Conservation (phyloP, 2,113 vertebrate genomes). For the Neolamprologus brichardi region DNA sequence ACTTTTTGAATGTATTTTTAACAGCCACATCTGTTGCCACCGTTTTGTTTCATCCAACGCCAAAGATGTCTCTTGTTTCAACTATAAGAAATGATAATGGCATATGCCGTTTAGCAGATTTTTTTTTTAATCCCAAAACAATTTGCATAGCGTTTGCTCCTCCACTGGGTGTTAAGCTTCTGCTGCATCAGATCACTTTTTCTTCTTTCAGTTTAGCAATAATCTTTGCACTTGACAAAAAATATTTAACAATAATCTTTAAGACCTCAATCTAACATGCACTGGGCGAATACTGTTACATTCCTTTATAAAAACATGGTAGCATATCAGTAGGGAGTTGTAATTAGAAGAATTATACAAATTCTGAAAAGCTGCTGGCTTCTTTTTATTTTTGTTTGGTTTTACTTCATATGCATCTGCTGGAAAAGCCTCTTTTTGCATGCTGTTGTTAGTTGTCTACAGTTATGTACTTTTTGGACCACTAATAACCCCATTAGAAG, state of each 20-base stretch:
- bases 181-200: background rate
- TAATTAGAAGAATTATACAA: background rate
- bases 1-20: constrained; percentile 68
- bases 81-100: constrained; percentile 65
- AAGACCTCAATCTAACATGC: background rate
- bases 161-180: constrained; percentile 19
- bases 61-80: constrained; percentile 65
- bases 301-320: background rate
- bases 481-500: background rate
- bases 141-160: constrained; percentile 19
- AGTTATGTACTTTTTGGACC: background rate
- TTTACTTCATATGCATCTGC: background rate
- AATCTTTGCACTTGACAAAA: background rate
- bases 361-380: background rate
- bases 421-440: background rate
- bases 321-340: background rate
- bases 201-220: background rate
- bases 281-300: background rate
- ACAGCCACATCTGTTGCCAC: constrained; percentile 64
- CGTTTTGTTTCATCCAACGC: constrained; percentile 49
- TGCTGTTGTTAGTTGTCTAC: background rate
- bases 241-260: background rate
- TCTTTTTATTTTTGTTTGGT: background rate
- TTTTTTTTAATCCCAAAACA: constrained; percentile 5
- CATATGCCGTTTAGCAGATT: constrained; percentile 43